A percentile compares a stretch with the other conserved stretches of the same genome.
phyloP scores from a whole-genome alignment of 2,888 invertebrate genomes.

The Amphipyra tragopoginis region DNA sequence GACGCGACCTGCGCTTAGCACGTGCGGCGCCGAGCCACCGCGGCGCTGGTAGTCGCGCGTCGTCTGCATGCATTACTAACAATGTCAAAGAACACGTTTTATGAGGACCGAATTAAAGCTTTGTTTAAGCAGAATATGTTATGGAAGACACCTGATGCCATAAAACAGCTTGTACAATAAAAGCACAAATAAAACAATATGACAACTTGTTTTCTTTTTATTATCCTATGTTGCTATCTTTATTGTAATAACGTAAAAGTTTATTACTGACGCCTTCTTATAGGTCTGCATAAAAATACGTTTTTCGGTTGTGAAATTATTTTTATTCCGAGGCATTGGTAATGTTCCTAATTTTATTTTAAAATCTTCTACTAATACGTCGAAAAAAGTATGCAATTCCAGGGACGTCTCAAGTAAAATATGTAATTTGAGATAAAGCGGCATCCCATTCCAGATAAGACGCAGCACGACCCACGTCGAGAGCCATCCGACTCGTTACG shows the following conservation, averaged over 20 bases:
- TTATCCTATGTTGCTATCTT: constrained; percentile 24
- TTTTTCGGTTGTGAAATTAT: constrained; percentile 4
- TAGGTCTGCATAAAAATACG: neutral
- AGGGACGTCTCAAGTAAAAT: constrained; percentile 87
- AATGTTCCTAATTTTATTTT: constrained; percentile 59
- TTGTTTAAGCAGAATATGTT: constrained; percentile 16
- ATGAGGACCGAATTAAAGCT: constrained; percentile 30
- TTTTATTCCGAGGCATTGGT: constrained; percentile 3
- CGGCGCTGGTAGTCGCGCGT: constrained; percentile 10
- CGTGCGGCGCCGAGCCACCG: constrained; percentile 8
- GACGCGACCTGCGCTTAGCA: constrained; percentile 31
- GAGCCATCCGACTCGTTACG: constrained; percentile 88
- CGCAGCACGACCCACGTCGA: constrained; percentile 87
- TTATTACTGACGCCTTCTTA: constrained; percentile 3
- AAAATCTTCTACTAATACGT: constrained; percentile 70
- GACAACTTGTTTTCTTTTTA: constrained; percentile 35
- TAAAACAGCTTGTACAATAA: constrained; percentile 25
- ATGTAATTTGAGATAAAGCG: constrained; percentile 90
- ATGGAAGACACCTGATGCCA: constrained; percentile 19
- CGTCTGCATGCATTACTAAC: constrained; percentile 63
- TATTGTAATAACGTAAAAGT: constrained; percentile 25
- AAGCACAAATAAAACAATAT: constrained; percentile 28
- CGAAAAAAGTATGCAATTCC: constrained; percentile 79
- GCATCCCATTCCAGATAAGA: constrained; percentile 89
- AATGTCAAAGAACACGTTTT: constrained; percentile 31